These are phyloP conservation scores for Tachycineta bicolor DNA, from an alignment of 2,113 vertebrate genomes.

Conservation along the genomic window DNA sequence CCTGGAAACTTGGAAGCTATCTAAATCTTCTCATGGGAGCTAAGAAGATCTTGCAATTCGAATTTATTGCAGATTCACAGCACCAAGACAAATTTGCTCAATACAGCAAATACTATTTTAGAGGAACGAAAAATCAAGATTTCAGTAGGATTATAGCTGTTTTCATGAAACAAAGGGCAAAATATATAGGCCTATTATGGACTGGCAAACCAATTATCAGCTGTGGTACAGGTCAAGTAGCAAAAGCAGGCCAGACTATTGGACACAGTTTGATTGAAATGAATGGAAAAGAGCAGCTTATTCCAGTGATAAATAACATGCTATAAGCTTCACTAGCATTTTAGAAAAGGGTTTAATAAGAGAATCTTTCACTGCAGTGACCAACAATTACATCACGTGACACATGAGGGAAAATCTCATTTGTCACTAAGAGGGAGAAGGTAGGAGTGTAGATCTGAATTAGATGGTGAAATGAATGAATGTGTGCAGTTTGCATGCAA, in stretches of 20 bases:
- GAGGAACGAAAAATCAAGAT: background rate
- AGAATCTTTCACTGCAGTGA: constrained; percentile 11
- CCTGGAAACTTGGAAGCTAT: background rate
- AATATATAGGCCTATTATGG: background rate
- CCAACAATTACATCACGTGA: rapidly evolving
- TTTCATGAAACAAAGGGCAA: background rate
- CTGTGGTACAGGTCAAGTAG: background rate
- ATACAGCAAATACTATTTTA: background rate
- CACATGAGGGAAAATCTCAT: background rate
- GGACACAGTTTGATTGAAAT: background rate
- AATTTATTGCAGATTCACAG: background rate
- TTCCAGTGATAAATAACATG: background rate
- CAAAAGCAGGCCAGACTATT: background rate
- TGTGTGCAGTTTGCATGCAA: background rate
- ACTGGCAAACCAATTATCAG: constrained; percentile 21
- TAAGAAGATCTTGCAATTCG: background rate
- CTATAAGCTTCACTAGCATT: background rate
- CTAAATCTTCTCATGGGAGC: background rate
- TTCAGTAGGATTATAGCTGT: background rate
- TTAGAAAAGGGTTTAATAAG: background rate
- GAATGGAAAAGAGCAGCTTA: background rate
- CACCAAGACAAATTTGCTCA: background rate
- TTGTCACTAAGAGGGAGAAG: background rate
- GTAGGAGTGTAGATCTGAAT: background rate
- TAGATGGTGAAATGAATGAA: background rate